Percentiles rank a stretch among this genome's conserved stretches.
These are phyloP conservation scores for Aphidius colemani DNA, from an alignment of 2,888 invertebrate genomes.

Conservation along the genomic window DNA sequence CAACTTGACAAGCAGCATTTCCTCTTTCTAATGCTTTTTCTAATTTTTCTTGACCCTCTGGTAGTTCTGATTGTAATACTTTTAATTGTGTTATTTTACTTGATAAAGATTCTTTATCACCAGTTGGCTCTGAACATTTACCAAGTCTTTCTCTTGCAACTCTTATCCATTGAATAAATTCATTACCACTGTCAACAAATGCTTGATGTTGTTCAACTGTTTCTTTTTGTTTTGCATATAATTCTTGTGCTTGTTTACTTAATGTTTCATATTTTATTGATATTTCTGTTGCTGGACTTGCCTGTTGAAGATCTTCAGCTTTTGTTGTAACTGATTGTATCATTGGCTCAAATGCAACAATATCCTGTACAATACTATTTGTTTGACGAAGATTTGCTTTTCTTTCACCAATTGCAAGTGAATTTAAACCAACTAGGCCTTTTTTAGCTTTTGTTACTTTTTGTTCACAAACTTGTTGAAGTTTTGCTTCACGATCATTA, in stretches of 20 bases:
- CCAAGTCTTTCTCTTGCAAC: constrained; percentile 87
- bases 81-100: constrained; percentile 86
- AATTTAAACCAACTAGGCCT: constrained; percentile 77
- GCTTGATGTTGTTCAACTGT: constrained; percentile 90
- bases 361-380: constrained; percentile 94
- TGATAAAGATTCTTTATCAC: constrained; percentile 86
- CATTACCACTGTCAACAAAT: constrained; percentile 88
- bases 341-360: constrained; percentile 96
- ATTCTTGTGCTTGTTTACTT: constrained; percentile 86
- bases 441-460: constrained; percentile 80
- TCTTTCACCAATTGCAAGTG: constrained; percentile 81
- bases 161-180: constrained; percentile 90
- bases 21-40: constrained; percentile 83
- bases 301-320: constrained; percentile 89
- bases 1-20: constrained; percentile 82
- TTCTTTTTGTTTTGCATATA: constrained; percentile 87
- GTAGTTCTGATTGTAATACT: constrained; percentile 80
- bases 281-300: constrained; percentile 89
- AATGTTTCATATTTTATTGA: constrained; percentile 88
- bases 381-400: constrained; percentile 89
- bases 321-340: constrained; percentile 93
- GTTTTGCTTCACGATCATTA: constrained; percentile 87
- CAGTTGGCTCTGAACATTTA: constrained; percentile 91
- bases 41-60: constrained; percentile 81
- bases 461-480: constrained; percentile 87